Conservation (phyloP, 2,113 vertebrate species). For the Bostrychus sinensis region DNA sequence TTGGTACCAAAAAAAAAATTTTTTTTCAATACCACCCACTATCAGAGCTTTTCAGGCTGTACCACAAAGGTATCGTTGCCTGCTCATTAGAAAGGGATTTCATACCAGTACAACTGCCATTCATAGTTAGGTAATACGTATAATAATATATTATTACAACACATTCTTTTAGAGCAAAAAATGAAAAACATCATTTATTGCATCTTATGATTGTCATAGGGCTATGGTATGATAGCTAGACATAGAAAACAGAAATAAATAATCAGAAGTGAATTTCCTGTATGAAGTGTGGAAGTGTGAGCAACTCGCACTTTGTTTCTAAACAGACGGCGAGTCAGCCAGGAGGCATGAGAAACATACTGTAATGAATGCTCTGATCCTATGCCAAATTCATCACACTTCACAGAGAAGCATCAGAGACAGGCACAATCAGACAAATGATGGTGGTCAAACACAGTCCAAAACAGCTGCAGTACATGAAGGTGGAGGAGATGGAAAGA, state of each 20-base stretch:
- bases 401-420: slow-evolving; percentile 2
- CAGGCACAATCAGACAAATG: slow-evolving; percentile 1
- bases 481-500: background rate
- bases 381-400: slow-evolving; percentile 33
- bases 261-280: background rate
- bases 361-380: slow-evolving; percentile 35
- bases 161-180: too few relatives aligned
- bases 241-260: background rate
- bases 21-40: too few relatives aligned
- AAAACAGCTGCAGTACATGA: slow-evolving; percentile 9
- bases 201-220: too few relatives aligned
- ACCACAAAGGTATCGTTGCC: too few relatives aligned
- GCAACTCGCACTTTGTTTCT: slow-evolving; percentile 46
- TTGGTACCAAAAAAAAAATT: too few relatives aligned
- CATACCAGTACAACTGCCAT: too few relatives aligned
- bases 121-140: too few relatives aligned
- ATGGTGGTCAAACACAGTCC: slow-evolving; percentile 3
- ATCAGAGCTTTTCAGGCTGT: too few relatives aligned
- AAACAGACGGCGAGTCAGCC: slow-evolving; percentile 53
- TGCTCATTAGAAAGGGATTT: too few relatives aligned
- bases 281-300: slow-evolving; percentile 39
- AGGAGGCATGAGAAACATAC: slow-evolving; percentile 45
- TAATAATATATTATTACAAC: too few relatives aligned
- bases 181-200: too few relatives aligned
- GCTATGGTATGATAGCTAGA: background rate